These are phyloP conservation scores for Tragelaphus strepsiceros DNA, from an alignment of 2,113 vertebrate species.

Conservation along the genomic window DNA sequence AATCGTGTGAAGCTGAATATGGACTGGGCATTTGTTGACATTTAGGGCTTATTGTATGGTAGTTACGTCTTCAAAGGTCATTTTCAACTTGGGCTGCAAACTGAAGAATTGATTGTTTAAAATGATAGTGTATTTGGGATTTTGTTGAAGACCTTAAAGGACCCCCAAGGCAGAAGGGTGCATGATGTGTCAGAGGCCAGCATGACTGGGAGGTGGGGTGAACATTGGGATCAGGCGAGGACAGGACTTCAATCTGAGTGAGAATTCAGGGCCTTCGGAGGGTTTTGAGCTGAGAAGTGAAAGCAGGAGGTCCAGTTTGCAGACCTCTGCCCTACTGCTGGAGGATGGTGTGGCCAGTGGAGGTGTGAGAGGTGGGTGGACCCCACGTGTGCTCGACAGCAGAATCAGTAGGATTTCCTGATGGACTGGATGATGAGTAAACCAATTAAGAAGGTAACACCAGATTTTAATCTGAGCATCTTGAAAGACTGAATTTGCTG, in stretches of 20 bases:
- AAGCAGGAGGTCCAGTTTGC: not conserved
- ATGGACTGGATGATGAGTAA: not conserved
- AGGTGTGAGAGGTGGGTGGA: not conserved
- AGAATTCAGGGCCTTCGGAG: not conserved
- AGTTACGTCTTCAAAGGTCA: not conserved
- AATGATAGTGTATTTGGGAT: not conserved
- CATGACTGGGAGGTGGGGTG: not conserved
- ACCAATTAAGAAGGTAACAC: not conserved
- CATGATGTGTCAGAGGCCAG: not conserved
- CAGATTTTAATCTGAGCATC: not conserved
- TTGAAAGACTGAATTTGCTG: not conserved
- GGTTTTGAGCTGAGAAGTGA: not conserved
- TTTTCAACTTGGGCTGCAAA: not conserved
- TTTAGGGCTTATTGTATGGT: not conserved
- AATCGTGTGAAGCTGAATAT: not conserved
- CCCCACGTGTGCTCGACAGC: not conserved
- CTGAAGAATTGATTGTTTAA: not conserved
- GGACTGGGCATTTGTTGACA: not conserved
- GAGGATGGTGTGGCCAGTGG: not conserved
- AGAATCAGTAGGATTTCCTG: not conserved
- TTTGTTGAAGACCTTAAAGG: conserved; percentile 15
- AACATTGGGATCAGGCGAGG: not conserved
- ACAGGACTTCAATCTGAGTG: not conserved
- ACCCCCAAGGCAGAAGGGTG: not conserved
- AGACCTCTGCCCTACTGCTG: not conserved